These are phyloP conservation scores for Amblyopsis hoosieri DNA, from an alignment of 2,797 vertebrate species.

Conservation along the genomic window DNA sequence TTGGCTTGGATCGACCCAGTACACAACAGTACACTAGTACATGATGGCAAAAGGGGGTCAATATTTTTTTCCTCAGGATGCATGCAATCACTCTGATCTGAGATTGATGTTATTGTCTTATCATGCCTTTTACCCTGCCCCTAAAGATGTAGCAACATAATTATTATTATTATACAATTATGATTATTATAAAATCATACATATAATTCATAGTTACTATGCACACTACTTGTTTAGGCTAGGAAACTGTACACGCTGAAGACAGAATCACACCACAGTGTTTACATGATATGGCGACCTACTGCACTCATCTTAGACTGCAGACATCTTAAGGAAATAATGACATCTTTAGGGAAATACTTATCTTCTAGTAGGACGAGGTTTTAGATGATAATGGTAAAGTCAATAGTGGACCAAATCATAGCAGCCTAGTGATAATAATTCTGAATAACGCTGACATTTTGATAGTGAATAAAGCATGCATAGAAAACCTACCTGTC, in stretches of 20 bases:
- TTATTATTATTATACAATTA: no score
- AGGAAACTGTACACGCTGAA: no score
- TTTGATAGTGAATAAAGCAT: no score
- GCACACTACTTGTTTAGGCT: constrained; percentile 17
- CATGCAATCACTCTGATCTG: background rate
- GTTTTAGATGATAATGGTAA: background rate
- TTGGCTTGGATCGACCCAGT: no score
- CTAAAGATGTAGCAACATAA: background rate
- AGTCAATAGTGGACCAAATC: background rate
- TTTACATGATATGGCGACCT: background rate
- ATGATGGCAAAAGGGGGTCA: no score
- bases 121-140: background rate
- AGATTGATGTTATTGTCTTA: background rate
- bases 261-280: background rate
- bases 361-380: constrained; percentile 12
- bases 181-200: no score
- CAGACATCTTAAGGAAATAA: background rate
- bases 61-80: no score
- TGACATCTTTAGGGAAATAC: constrained; percentile 2
- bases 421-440: no score
- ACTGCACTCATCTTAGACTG: background rate
- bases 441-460: no score
- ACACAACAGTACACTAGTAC: no score
- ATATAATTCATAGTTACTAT: no score
- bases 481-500: constrained; percentile 84